Evolutionary conservation across 2,797 vertebrate genomes (phyloP).

Genomic region (Premnoplex brunnescens): DNA sequence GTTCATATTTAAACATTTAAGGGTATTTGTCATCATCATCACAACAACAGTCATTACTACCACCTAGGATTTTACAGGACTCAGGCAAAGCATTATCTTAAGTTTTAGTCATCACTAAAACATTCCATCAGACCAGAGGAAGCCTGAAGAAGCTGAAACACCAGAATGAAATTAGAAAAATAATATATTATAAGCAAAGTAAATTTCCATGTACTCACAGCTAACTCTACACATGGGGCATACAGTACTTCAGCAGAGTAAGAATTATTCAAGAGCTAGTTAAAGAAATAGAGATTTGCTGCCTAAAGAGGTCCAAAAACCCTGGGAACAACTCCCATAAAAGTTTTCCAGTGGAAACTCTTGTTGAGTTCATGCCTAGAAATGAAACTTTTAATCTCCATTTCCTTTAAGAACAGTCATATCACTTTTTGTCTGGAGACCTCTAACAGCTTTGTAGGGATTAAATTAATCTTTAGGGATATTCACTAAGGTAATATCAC

Average conservation of each 20-base stretch:
- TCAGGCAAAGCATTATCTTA: background rate
- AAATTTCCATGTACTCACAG: background rate
- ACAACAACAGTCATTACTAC: rapidly evolving
- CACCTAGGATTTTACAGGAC: background rate
- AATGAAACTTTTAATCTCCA: background rate
- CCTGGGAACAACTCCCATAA: background rate
- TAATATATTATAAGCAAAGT: background rate
- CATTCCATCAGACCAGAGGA: background rate
- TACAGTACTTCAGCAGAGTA: background rate
- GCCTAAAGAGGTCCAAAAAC: background rate
- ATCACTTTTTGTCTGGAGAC: background rate
- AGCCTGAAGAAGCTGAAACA: background rate
- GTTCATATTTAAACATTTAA: background rate
- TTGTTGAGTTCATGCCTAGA: background rate
- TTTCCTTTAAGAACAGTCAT: background rate
- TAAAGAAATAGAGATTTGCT: background rate
- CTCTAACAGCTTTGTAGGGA: background rate
- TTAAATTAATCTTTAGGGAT: background rate
- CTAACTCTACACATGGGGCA: background rate
- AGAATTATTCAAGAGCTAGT: background rate
- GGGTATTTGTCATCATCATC: background rate
- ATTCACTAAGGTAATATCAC: background rate
- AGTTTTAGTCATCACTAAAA: background rate
- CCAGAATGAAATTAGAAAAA: background rate
- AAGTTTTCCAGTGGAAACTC: background rate